These are phyloP conservation scores for Lampris megalopsis DNA, from an alignment of 2,113 vertebrate genomes.

Conservation along the genomic window DNA sequence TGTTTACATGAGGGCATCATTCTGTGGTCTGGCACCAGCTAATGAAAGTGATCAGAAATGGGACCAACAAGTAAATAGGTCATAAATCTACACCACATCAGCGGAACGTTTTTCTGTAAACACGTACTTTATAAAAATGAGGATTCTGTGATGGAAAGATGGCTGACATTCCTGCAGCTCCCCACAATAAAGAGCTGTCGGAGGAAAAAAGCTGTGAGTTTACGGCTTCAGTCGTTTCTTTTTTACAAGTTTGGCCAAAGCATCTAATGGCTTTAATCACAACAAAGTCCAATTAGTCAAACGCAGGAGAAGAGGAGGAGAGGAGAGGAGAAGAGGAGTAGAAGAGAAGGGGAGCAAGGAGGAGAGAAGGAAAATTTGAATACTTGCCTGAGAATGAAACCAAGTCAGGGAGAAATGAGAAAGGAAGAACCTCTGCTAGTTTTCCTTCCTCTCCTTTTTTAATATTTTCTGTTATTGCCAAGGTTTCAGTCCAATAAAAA, in stretches of 20 bases:
- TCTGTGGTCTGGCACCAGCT: slow-evolving; percentile 66
- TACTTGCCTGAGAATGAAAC: slow-evolving; percentile 8
- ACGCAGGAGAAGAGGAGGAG: slow-evolving; percentile 37
- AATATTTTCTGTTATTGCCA: too few relatives aligned
- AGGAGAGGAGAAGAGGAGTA: slow-evolving; percentile 10
- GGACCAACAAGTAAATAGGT: slow-evolving; percentile 77
- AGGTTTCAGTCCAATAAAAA: too few relatives aligned
- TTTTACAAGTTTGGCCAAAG: slow-evolving; percentile 19
- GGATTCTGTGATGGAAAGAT: slow-evolving; percentile 66
- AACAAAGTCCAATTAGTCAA: slow-evolving; percentile 66
- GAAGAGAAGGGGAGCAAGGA: neutral
- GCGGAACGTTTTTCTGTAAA: slow-evolving; percentile 73
- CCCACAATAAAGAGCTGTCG: slow-evolving; percentile 69
- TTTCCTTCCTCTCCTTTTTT: too few relatives aligned
- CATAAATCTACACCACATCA: slow-evolving; percentile 79
- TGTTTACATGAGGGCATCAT: slow-evolving; percentile 77
- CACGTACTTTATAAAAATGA: slow-evolving; percentile 56
- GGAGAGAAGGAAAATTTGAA: neutral
- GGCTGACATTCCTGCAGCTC: slow-evolving; percentile 66
- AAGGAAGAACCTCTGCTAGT: neutral
- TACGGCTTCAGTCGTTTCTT: slow-evolving; percentile 42
- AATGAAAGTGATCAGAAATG: slow-evolving; percentile 74
- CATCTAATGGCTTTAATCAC: slow-evolving; percentile 78
- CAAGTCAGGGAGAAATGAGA: slow-evolving; percentile 37
- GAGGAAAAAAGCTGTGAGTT: slow-evolving; percentile 55